Conservation (phyloP, 2,113 vertebrate genomes). For the Hemiprocne comata region DNA sequence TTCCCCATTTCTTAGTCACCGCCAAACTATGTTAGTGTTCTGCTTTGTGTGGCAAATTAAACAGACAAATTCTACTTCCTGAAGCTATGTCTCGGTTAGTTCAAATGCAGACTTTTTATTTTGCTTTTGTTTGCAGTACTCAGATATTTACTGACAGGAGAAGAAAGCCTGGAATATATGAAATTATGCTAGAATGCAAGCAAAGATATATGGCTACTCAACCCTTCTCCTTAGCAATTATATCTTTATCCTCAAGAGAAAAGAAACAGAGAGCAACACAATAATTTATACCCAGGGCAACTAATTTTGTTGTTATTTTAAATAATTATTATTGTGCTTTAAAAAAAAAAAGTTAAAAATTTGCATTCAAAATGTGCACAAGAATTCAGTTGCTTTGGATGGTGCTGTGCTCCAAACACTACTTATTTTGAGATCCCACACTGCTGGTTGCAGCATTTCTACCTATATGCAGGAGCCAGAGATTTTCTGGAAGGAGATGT, state of each 20-base stretch:
- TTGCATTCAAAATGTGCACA: background rate
- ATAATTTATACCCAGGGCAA: background rate
- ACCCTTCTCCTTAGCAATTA: background rate
- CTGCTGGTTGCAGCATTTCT: background rate
- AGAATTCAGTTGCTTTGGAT: background rate
- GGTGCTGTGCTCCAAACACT: background rate
- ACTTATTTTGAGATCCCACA: background rate
- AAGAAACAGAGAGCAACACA: background rate
- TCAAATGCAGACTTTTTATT: background rate
- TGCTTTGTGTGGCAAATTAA: background rate
- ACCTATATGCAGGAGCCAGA: background rate
- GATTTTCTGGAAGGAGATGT: background rate
- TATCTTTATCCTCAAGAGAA: background rate
- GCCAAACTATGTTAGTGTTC: background rate
- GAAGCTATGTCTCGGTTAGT: background rate
- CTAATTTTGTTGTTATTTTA: background rate
- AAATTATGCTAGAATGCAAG: background rate
- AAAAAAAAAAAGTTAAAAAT: background rate
- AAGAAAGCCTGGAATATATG: background rate
- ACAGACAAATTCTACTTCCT: background rate
- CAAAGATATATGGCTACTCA: background rate
- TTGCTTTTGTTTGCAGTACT: background rate
- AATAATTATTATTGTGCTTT: background rate
- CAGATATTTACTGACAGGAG: background rate
- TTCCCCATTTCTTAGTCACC: background rate